Evolutionary conservation across 2,797 vertebrate species (phyloP), one percentile per base, ranked within the genome.

Genomic region (Hyperoplus lanceolatus): DNA sequence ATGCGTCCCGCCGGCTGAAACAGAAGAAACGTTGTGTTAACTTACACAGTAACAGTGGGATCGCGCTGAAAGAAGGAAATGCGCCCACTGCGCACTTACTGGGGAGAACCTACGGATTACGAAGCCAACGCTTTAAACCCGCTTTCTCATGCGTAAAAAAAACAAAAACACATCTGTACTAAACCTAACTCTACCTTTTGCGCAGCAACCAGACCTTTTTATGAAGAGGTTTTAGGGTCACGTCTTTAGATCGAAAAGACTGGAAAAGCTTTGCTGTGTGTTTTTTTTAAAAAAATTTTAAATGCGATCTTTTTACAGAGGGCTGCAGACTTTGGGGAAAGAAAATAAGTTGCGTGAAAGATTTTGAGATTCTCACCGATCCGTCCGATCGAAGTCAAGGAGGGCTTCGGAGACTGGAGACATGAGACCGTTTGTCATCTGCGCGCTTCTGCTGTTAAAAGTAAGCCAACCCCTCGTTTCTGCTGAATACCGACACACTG

Each of bases 371-470:
- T 29, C 49, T 67, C 82, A 53, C 63, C 21, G 15, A 56, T 71
- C 59, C 14, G 75, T n/a, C 68, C 15, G 13, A 61, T 43, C 8
- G 51, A 57, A 59, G 43, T 11, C 41, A 10, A 49, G 49, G 55
- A 72, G 83, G 80, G 45, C 39, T 51, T 58, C 61, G 70, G 68
- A 92, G 73, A 50, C 85, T 60, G 85, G 15, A 77, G 77, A 89
- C 77, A 95, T 94, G 91, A 76, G 59, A 55, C 63, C 70, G 43
- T 78, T 90, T 38, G 65, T 86, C 66, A 57, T 95, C 75, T 93
- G 86, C 88, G 82, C 87, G 58, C 77, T 93, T 38, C 82, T 95
- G 75, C 84, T 93, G 12, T 8, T 92, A 2, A 88, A 94, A 87
- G 95, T 96, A 90, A 93, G 93, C 3, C 29, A 49, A 79, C 49